Evolutionary conservation across 2,888 invertebrate genomes (phyloP).

Genomic region (Synanthedon vespiformis): DNA sequence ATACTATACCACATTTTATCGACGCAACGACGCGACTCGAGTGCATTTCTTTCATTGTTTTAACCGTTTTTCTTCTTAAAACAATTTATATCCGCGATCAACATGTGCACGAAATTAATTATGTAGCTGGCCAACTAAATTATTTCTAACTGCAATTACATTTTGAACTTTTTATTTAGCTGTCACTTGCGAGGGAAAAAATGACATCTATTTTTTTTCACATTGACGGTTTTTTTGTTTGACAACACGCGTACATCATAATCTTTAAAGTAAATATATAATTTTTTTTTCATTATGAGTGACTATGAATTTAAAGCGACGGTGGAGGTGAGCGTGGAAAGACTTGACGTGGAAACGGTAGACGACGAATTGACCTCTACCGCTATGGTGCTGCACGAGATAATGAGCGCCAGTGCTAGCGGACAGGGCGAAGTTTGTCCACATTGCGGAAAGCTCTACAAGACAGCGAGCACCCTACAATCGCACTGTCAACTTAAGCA

Average conservation of each 20-base stretch:
- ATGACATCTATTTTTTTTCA: not conserved
- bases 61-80: too few relatives aligned
- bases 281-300: too few relatives aligned
- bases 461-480: constrained; percentile 29
- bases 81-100: too few relatives aligned
- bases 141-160: not conserved
- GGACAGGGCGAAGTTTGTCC: constrained; percentile 28
- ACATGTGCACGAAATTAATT: too few relatives aligned
- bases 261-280: too few relatives aligned
- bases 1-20: constrained; percentile 4
- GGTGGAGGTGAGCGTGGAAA: not conserved
- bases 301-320: too few relatives aligned
- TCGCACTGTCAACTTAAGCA: constrained; percentile 40
- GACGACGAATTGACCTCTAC: constrained; percentile 34
- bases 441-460: constrained; percentile 46
- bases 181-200: not conserved
- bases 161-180: not conserved
- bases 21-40: constrained; percentile 2
- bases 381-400: constrained; percentile 31
- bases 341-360: constrained; percentile 22
- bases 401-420: constrained; percentile 16
- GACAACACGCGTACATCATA: too few relatives aligned
- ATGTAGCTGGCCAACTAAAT: too few relatives aligned
- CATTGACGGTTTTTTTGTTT: too few relatives aligned
- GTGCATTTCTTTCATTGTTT: not conserved